phyloP scores from a whole-genome alignment of 2,797 vertebrate genomes.

The Naso thynnoides region DNA sequence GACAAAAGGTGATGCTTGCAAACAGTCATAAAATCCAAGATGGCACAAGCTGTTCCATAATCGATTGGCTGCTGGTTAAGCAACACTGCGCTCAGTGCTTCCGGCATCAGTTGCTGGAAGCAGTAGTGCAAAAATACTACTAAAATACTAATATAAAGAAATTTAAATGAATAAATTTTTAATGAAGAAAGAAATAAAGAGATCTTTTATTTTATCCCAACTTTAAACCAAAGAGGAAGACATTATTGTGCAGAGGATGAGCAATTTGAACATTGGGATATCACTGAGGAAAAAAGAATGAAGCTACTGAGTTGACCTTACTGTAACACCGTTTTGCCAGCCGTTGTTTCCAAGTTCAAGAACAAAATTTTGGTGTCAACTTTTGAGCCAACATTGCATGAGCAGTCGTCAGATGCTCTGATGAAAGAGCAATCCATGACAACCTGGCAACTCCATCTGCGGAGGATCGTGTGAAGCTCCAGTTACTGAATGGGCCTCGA shows the following conservation, averaged over 20 bases:
- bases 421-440: neutral
- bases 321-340: too few species aligned
- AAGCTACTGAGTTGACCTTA: neutral
- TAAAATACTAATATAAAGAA: too few species aligned
- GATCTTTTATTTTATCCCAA: neutral
- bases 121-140: neutral
- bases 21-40: neutral
- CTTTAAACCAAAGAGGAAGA: neutral
- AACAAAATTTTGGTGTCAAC: neutral
- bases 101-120: neutral
- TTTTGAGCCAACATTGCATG: neutral
- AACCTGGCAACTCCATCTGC: neutral
- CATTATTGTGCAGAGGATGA: neutral
- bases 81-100: neutral
- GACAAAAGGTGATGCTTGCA: too few species aligned
- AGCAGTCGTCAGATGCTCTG: neutral
- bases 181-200: too few species aligned
- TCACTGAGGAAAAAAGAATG: neutral
- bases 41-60: neutral
- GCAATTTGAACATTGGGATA: neutral
- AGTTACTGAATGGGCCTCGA: neutral
- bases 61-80: neutral
- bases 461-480: neutral
- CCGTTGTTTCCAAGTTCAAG: neutral
- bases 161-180: too few species aligned